phyloP scores from a whole-genome alignment of 2,797 vertebrate genomes.

The Aplochiton taeniatus region DNA sequence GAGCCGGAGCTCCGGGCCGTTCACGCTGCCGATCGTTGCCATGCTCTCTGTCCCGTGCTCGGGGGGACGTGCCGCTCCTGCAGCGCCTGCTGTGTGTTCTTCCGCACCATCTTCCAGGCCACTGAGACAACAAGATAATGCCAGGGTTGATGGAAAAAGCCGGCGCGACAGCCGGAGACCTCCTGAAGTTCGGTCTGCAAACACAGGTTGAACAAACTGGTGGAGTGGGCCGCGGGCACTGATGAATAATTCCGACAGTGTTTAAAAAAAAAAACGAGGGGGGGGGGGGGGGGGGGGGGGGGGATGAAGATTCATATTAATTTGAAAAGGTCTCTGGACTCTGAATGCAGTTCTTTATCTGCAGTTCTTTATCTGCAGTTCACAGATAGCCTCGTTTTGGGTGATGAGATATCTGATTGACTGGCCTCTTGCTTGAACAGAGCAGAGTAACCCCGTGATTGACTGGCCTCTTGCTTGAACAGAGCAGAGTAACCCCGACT shows the following conservation, averaged over 20 bases:
- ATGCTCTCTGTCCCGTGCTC: not conserved
- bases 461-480: too few relatives aligned
- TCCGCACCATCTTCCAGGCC: conserved; percentile 2
- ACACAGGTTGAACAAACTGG: conserved; percentile 11
- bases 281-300: too few relatives aligned
- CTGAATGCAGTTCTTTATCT: too few relatives aligned
- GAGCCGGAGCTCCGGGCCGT: conserved; percentile 15
- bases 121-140: conserved; percentile 39
- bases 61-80: conserved; percentile 16
- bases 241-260: conserved; percentile 16
- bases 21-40: not conserved
- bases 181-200: conserved; percentile 21
- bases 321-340: too few relatives aligned
- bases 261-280: too few relatives aligned
- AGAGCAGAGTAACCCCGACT: too few relatives aligned
- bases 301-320: too few relatives aligned
- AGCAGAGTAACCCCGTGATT: too few relatives aligned
- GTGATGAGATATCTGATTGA: too few relatives aligned
- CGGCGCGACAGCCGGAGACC: conserved; percentile 10
- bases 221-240: conserved; percentile 16
- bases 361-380: too few relatives aligned
- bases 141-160: conserved; percentile 21
- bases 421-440: too few relatives aligned
- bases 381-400: too few relatives aligned
- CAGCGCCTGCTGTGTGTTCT: conserved; percentile 38